Evolutionary conservation across 2,113 vertebrate genomes (phyloP).

Genomic region (Empidonax traillii): DNA sequence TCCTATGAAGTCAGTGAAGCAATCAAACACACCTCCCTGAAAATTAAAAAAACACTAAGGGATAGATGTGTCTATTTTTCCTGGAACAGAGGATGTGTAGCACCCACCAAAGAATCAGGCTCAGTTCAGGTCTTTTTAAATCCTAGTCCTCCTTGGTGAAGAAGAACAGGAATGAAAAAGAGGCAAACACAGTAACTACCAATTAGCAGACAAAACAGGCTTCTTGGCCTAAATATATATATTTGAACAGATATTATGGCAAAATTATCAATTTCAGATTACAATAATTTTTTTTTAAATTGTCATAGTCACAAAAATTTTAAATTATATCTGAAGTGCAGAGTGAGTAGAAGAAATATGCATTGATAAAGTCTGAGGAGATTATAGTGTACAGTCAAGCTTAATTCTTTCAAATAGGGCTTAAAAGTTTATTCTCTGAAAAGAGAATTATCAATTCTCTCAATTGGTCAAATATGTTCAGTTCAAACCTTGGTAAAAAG

Average conservation of each 20-base stretch:
- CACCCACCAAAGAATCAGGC: background rate
- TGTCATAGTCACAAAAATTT: background rate
- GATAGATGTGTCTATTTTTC: background rate
- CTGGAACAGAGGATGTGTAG: background rate
- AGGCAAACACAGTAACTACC: background rate
- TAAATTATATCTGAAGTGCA: background rate
- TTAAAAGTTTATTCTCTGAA: background rate
- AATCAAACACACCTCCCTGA: background rate
- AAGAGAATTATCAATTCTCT: background rate
- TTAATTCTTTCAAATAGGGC: background rate
- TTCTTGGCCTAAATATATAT: background rate
- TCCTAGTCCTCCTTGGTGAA: background rate
- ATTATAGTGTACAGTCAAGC: background rate
- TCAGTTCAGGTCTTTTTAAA: background rate
- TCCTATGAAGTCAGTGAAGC: background rate
- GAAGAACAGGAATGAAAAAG: background rate
- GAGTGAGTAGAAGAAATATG: background rate
- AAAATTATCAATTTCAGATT: background rate
- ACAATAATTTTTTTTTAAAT: background rate
- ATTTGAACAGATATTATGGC: background rate
- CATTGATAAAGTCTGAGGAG: background rate
- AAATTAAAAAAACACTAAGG: background rate
- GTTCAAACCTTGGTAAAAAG: background rate
- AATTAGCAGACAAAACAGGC: background rate
- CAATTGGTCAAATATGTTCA: background rate